phyloP scores from a whole-genome alignment of 1,140 invertebrate species.

The Cotesia chilonis region DNA sequence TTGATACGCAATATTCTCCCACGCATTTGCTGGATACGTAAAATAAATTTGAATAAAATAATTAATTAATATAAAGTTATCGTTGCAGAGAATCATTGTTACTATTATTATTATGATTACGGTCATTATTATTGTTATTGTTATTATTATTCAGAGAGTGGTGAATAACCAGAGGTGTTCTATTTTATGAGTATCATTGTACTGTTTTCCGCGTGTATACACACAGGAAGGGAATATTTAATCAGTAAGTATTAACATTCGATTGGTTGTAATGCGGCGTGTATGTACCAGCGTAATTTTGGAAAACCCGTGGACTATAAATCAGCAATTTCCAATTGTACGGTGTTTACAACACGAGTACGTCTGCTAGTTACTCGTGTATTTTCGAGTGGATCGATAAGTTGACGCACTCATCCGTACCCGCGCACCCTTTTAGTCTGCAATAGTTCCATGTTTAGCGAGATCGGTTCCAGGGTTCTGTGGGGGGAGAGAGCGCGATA shows the following conservation, averaged over 20 bases:
- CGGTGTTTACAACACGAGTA: slow-evolving; percentile 30
- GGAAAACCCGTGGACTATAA: slow-evolving; percentile 28
- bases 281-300: slow-evolving; percentile 25
- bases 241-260: slow-evolving; percentile 18
- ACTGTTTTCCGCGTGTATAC: neutral
- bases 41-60: no score
- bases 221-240: slow-evolving; percentile 7
- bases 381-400: slow-evolving; percentile 36
- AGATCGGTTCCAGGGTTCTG: neutral
- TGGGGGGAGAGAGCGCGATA: no score
- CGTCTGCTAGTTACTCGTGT: slow-evolving; percentile 29
- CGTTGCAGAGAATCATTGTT: no score
- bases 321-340: slow-evolving; percentile 28
- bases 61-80: no score
- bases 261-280: slow-evolving; percentile 23
- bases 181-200: no score
- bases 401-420: slow-evolving; percentile 1
- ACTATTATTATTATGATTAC: no score
- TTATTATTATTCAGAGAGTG: no score
- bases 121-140: no score
- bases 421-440: no score
- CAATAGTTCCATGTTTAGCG: neutral
- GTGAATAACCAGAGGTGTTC: no score
- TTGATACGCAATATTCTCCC: no score
- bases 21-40: no score